A percentile compares a stretch with the other conserved stretches of the same genome.
Conservation (phyloP, 2,113 vertebrate species). For the Cottus gobio region DNA sequence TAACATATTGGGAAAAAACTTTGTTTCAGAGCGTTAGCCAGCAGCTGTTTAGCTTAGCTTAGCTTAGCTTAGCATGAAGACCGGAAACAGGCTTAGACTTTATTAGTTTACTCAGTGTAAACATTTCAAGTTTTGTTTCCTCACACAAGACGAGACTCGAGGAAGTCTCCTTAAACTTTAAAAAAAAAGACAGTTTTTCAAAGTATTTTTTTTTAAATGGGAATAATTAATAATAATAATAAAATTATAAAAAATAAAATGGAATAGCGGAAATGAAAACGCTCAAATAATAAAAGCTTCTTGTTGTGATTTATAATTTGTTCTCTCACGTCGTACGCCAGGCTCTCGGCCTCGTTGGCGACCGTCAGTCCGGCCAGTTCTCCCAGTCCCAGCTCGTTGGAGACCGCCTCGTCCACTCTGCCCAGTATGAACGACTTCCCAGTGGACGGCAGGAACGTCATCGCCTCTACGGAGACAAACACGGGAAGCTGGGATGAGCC, state of each 20-base stretch:
- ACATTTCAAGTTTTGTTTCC: not conserved
- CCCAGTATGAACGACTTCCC: conserved; percentile 97
- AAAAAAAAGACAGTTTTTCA: not conserved
- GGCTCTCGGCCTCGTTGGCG: conserved; percentile 93
- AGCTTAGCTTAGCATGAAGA: too few relatives aligned
- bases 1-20: not conserved
- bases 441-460: conserved; percentile 92
- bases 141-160: not conserved
- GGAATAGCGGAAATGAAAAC: not conserved
- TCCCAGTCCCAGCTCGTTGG: conserved; percentile 93
- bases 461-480: conserved; percentile 85
- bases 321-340: conserved; percentile 89
- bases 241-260: too few relatives aligned
- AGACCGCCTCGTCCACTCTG: conserved; percentile 89
- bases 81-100: too few relatives aligned
- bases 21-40: too few relatives aligned
- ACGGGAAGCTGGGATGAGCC: not conserved
- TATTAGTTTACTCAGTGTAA: too few relatives aligned
- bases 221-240: not conserved
- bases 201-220: not conserved
- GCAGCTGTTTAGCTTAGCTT: too few relatives aligned
- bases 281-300: too few relatives aligned
- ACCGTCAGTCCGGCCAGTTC: conserved; percentile 95
- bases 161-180: not conserved
- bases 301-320: too few relatives aligned